phyloP scores from a whole-genome alignment of 2,797 vertebrate genomes.

The Poecile montanus region DNA sequence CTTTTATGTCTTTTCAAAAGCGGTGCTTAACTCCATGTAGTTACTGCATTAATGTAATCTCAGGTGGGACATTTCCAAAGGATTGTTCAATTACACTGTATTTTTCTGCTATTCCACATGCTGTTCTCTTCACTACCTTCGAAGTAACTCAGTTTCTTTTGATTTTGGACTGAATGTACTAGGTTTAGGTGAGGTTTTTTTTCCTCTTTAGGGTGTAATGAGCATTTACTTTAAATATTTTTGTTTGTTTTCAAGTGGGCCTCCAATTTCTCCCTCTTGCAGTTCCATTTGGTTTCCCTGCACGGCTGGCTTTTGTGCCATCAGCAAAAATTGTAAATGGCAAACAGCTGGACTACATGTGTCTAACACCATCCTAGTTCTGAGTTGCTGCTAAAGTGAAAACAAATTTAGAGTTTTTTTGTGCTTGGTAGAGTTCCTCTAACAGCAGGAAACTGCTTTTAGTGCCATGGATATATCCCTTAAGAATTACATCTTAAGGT shows the following conservation, averaged over 20 bases:
- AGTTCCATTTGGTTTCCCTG: background rate
- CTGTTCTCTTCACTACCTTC: background rate
- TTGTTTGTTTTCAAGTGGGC: background rate
- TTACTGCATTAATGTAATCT: conserved; percentile 8
- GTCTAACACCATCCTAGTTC: background rate
- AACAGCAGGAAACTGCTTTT: background rate
- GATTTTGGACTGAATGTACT: background rate
- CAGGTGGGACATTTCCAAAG: conserved; percentile 22
- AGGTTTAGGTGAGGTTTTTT: background rate
- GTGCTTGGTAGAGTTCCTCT: background rate
- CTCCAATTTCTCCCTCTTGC: background rate
- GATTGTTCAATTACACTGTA: background rate
- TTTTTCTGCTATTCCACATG: conserved; percentile 17
- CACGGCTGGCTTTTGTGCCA: background rate
- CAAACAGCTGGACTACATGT: conserved; percentile 18
- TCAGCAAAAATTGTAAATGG: conserved; percentile 20
- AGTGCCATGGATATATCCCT: background rate
- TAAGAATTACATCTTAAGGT: background rate
- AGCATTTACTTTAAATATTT: background rate
- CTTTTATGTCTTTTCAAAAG: conserved; percentile 33
- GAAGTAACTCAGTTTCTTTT: background rate
- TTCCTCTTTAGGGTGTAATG: background rate
- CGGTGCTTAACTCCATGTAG: background rate
- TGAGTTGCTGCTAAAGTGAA: conserved; percentile 10
- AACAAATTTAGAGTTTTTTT: background rate